Evolutionary conservation across 1,140 invertebrate genomes (phyloP), one percentile per base, ranked within the genome.

Genomic region (Anagrus nilaparvatae): DNA sequence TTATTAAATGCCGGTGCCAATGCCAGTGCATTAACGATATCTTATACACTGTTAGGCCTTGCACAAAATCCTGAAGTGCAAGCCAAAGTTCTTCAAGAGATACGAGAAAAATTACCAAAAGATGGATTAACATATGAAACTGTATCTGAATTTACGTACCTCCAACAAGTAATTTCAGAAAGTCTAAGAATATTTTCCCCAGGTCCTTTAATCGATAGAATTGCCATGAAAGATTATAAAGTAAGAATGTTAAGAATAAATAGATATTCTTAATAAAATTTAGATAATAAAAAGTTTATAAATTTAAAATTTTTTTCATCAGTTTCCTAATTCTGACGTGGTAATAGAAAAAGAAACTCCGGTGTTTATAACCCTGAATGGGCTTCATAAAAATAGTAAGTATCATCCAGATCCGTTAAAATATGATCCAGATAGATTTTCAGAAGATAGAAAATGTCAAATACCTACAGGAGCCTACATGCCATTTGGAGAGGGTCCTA

Each of bases 1-100:
- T 70, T 72, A 33, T 63, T 70, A 29, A 10, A 70, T 4, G 72
- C 69, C 31, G 73, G 73, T 12, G 71, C 66, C 24, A 73, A 76
- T 25, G 74, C 75, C 2, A 71, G 67, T 3, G 55, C 69, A 4
- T 60, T 62, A 9, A 57, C 69, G 0, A 55, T 77, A 7, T 47
- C 55, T 2, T 62, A 61, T 20, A 43, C 58, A 1, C 41, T 65
- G 2, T 70, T 60, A 35, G 56, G 59, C 14, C 50, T 78, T 5
- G 71, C 53, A 0, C 55, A 50, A 16, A 3, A 55, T 6, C 46
- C 55, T 5, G 36, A 50, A 1, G 46, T 54, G 9, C 55, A 60
- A 12, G 53, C 72, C 18, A 65, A 60, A 43, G 23, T 79, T 0
- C 60, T 69, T 20, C 49, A 71, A 38, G 78, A 82, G 59, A 73